Conservation (phyloP, 2,113 vertebrate species). For the Silurus glanis region DNA sequence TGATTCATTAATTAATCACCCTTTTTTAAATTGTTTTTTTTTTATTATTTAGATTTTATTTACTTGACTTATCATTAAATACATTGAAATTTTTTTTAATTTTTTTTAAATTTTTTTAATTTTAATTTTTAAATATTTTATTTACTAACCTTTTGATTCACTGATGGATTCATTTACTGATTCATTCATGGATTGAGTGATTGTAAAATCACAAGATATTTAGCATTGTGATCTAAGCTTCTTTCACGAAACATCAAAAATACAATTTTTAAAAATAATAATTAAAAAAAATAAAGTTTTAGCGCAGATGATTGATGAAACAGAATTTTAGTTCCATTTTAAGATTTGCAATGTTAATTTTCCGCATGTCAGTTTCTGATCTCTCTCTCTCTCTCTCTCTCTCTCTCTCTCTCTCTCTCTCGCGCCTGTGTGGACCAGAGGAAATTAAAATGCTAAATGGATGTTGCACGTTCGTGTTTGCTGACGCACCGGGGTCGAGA, state of each 20-base stretch:
- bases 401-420: not conserved
- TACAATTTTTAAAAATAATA: not conserved
- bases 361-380: not conserved
- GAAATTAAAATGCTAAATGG: not conserved
- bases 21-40: not conserved
- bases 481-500: not conserved
- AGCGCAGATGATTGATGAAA: not conserved
- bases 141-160: not conserved
- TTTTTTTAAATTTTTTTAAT: not conserved
- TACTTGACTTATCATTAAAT: not conserved
- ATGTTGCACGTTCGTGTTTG: not conserved
- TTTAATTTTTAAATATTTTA: not conserved
- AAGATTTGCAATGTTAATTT: not conserved
- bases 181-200: not conserved
- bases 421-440: not conserved
- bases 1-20: not conserved
- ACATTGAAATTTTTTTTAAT: too few species aligned
- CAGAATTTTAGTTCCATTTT: not conserved
- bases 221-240: not conserved
- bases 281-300: not conserved
- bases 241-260: not conserved
- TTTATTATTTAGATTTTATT: not conserved
- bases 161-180: not conserved
- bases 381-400: too few species aligned
- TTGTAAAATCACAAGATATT: not conserved